Evolutionary conservation across 37 sponge, comb jelly and placozoan genomes (phyloP).

Genomic region (Oopsacas minuta): DNA sequence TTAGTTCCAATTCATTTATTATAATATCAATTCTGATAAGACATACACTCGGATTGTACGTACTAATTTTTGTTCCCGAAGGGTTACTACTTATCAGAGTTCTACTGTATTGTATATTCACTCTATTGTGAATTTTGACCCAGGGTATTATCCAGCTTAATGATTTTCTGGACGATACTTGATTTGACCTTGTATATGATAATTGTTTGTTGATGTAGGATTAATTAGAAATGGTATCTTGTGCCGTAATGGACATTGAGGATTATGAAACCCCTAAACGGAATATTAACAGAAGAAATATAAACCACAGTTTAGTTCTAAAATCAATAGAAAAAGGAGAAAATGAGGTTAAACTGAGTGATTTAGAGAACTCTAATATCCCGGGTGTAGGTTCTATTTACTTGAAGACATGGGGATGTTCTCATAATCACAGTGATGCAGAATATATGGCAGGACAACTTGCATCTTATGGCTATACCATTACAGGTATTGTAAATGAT

Average conservation of each 20-base stretch:
- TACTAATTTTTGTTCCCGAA: too few relatives aligned
- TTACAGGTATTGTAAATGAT: conserved; percentile 55
- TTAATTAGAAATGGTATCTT: not conserved
- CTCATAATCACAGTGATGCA: conserved; percentile 91
- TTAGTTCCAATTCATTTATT: too few relatives aligned
- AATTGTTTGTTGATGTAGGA: too few relatives aligned
- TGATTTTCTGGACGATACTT: too few relatives aligned
- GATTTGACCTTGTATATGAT: too few relatives aligned
- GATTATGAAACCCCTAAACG: not conserved
- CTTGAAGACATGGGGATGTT: conserved; percentile 94
- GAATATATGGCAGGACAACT: conserved; percentile 95
- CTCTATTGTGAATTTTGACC: too few relatives aligned
- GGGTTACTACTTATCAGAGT: too few relatives aligned
- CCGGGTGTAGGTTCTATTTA: conserved; percentile 59
- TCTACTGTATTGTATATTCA: too few relatives aligned
- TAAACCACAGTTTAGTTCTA: too few relatives aligned
- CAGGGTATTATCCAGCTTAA: too few relatives aligned
- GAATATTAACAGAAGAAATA: not conserved
- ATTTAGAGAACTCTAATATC: conserved; percentile 25
- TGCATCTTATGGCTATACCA: conserved; percentile 57
- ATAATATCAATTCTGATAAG: too few relatives aligned
- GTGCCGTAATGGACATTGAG: conserved; percentile 22
- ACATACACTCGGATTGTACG: too few relatives aligned
- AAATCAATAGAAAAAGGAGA: not conserved
- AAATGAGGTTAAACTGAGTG: not conserved